Evolutionary conservation across 2,797 vertebrate genomes (phyloP).

Genomic region (Anguilla megastoma): DNA sequence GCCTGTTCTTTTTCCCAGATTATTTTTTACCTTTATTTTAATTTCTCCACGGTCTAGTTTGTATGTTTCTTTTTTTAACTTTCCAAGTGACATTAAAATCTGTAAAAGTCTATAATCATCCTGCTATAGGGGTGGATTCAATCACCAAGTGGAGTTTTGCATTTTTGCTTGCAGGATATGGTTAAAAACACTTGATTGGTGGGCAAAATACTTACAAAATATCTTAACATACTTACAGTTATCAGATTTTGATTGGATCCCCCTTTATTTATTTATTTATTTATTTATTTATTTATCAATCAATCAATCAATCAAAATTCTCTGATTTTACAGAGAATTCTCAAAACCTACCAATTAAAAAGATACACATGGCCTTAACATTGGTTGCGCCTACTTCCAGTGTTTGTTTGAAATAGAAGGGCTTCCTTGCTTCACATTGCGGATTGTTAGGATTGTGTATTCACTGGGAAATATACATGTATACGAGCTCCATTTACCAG

Average conservation of each 20-base stretch:
- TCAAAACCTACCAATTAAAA: background rate
- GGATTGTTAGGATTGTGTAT: background rate
- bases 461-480: background rate
- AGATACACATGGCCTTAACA: background rate
- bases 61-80: background rate
- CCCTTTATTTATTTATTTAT: slow-evolving; percentile 4
- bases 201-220: background rate
- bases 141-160: background rate
- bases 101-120: background rate
- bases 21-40: background rate
- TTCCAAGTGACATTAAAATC: background rate
- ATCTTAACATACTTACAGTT: background rate
- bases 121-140: background rate
- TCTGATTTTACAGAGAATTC: background rate
- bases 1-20: background rate
- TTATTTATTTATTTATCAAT: background rate
- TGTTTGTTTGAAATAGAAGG: background rate
- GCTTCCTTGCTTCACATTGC: background rate
- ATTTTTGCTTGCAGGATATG: background rate
- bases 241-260: background rate
- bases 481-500: background rate
- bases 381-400: background rate
- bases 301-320: background rate
- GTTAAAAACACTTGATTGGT: background rate
- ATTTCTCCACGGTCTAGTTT: background rate